These are phyloP conservation scores for Seira ritae DNA, from an alignment of 2,888 invertebrate genomes.

Conservation along the genomic window DNA sequence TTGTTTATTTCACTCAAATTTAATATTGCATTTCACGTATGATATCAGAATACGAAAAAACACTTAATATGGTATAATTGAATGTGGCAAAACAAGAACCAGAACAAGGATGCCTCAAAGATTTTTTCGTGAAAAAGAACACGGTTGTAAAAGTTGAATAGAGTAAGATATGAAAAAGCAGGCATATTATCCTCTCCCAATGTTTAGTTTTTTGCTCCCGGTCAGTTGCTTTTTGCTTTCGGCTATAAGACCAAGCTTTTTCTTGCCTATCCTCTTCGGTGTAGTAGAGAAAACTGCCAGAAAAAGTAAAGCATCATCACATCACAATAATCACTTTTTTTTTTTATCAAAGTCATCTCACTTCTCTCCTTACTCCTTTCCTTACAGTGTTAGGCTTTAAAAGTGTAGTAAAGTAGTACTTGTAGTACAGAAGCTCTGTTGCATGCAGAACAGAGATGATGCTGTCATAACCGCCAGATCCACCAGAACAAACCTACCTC, in stretches of 20 bases:
- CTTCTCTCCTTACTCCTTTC: background rate
- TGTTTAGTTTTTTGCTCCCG: slow-evolving; percentile 46
- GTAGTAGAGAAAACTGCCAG: background rate
- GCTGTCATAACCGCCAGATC: background rate
- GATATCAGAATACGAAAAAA: background rate
- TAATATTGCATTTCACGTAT: background rate
- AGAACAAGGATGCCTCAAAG: background rate
- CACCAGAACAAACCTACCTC: background rate
- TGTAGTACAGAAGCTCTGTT: background rate
- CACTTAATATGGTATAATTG: background rate
- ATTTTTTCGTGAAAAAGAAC: background rate
- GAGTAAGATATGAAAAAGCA: background rate
- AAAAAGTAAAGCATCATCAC: background rate
- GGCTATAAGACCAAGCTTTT: slow-evolving; percentile 28
- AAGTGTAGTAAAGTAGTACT: too few species aligned
- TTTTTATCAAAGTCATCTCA: background rate
- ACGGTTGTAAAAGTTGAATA: background rate
- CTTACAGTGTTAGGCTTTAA: too few species aligned
- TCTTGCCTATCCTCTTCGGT: background rate
- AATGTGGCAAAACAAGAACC: background rate
- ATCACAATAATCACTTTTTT: background rate
- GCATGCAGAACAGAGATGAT: background rate
- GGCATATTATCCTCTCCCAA: background rate
- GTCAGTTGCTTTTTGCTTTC: slow-evolving; percentile 52
- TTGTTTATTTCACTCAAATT: background rate